phyloP scores from a whole-genome alignment of 2,888 invertebrate species.

The Parthenolecanium corni region DNA sequence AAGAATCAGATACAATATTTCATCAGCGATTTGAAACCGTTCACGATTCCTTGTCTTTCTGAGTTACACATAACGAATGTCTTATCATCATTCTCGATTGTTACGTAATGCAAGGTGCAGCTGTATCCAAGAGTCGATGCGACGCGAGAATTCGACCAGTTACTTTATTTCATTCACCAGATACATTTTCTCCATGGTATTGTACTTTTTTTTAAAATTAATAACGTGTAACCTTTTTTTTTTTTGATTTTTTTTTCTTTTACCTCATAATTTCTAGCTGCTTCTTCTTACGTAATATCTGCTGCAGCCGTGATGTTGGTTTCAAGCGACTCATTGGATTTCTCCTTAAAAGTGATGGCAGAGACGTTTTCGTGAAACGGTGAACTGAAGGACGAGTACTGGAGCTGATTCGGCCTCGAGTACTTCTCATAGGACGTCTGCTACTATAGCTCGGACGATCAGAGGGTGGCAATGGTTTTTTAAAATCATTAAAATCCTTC shows the following conservation, averaged over 20 bases:
- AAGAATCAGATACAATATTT: no score
- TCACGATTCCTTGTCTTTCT: no score
- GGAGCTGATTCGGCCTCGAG: background rate
- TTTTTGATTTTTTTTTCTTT: background rate
- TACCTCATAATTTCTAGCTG: conserved; percentile 18
- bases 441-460: conserved; percentile 8
- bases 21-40: no score
- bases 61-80: no score
- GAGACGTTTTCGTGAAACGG: background rate
- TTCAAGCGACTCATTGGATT: background rate
- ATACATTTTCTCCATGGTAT: no score
- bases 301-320: conserved; percentile 13
- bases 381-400: no score
- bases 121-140: no score
- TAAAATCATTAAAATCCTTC: conserved; percentile 17
- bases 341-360: background rate
- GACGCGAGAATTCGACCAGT: no score
- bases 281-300: conserved; percentile 16
- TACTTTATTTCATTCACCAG: no score
- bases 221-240: background rate
- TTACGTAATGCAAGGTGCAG: no score
- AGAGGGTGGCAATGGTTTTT: conserved; percentile 15
- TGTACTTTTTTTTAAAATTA: no score
- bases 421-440: conserved; percentile 2
- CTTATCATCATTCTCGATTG: no score